A percentile compares a stretch with the other conserved stretches of the same genome.
Evolutionary conservation across 2,888 invertebrate species (phyloP).

Genomic region (Agriopis marginaria): DNA sequence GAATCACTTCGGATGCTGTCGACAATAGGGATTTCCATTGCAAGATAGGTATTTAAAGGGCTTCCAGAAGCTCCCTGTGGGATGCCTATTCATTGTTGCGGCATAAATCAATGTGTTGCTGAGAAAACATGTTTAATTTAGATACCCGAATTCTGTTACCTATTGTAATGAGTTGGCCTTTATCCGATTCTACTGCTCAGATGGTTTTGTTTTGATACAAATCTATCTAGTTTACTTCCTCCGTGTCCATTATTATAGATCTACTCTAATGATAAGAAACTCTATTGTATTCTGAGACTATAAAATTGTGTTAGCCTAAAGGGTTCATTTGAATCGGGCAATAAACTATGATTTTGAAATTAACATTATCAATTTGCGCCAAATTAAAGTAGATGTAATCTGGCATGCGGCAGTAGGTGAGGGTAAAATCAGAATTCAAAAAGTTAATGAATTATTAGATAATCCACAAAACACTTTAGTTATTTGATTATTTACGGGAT

Average conservation of each 20-base stretch:
- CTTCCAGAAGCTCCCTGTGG: conserved; percentile 56
- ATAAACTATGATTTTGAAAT: no score
- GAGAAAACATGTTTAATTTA: conserved; percentile 61
- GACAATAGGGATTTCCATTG: conserved; percentile 61
- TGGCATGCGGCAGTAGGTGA: neutral
- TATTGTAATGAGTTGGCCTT: conserved; percentile 41
- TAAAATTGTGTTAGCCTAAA: no score
- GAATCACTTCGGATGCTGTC: conserved; percentile 44
- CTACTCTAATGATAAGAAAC: neutral
- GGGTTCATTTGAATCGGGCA: no score
- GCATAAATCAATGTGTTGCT: conserved; percentile 64
- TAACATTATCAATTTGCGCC: no score
- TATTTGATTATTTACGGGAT: no score
- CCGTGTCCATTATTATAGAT: neutral
- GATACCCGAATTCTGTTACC: conserved; percentile 38
- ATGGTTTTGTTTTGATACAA: conserved; percentile 21
- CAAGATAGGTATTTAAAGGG: conserved; percentile 64
- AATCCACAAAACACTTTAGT: neutral
- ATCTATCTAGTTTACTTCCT: neutral
- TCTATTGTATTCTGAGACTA: neutral
- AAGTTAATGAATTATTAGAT: neutral
- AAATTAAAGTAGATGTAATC: no score
- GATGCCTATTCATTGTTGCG: conserved; percentile 65
- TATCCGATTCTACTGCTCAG: conserved; percentile 32
- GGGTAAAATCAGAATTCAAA: neutral